Evolutionary conservation across 2,888 invertebrate genomes (phyloP), one percentile per base, ranked within the genome.

Genomic region (Epistrophe grossulariae): DNA sequence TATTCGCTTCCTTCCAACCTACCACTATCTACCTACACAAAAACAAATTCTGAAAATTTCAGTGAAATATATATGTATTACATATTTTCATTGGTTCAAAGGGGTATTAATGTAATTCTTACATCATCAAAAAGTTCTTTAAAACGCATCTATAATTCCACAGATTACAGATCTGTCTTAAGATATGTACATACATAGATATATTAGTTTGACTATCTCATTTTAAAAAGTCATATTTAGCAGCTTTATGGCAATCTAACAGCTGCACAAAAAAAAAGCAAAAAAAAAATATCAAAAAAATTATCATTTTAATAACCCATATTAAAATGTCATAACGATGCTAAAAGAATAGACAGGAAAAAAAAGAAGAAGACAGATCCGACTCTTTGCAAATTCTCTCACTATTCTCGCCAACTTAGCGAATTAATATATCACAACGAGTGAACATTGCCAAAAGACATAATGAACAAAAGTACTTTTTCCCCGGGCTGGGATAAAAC

Each of bases 221-320:
- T 66, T 66, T 66, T n/a, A 66, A 66, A 66, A 66, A 66, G 17
- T 50, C 48, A 48, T 66, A 31, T 48, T 48, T 17, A 17, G 31
- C 66, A 66, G 45, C 64, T 45, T 45, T 64, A n/a, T 3, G 45
- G 15, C 31, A 48, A 17, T 3, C 31, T 31, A 11, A 48, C 48
- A 19, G 48, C 31, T 15, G 28, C n/a, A 10, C 7, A 6, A 31
- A 17, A 60, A 52, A 24, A 24, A 24, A 24, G 3, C 24, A 24
- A 24, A 45, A 45, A 64, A 55, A 70, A 43, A n/a, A n/a, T n/a
- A 17, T 31, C 52, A n/a, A 31, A 57, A n/a, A 80, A 76, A 84
- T 77, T 77, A 84, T 66, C 70, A 84, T 84, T 84, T 84, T 76
- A 79, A 79, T 84, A 84, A 84, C 74, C 64, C 72, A 62, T 57